Conservation (phyloP, 2,888 invertebrate genomes). For the Drosophila cracens region DNA sequence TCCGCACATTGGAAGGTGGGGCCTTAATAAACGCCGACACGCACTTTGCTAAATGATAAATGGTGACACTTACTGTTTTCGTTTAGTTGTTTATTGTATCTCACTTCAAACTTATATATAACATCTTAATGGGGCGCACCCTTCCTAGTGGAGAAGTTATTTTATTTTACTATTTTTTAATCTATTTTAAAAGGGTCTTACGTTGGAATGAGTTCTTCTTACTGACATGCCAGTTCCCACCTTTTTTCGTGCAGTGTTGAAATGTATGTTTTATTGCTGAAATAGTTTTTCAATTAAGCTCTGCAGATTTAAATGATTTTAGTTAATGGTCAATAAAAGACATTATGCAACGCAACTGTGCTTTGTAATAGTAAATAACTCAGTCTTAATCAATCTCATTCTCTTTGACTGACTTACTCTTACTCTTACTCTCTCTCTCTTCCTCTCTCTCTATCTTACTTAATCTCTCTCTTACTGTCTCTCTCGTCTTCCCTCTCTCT, state of each 20-base stretch:
- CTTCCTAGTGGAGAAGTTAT: background rate
- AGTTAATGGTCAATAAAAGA: background rate
- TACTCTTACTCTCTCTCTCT: background rate
- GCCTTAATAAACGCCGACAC: slow-evolving; percentile 12
- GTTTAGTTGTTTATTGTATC: slow-evolving; percentile 2
- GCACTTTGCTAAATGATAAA: slow-evolving; percentile 13
- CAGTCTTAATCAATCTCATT: background rate
- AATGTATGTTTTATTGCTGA: background rate
- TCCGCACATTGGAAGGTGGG: slow-evolving; percentile 40
- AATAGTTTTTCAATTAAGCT: background rate
- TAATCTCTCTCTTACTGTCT: background rate
- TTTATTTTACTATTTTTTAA: background rate
- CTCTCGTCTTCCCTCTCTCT: background rate
- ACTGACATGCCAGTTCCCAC: background rate
- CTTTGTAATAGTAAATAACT: background rate
- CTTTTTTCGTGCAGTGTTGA: background rate
- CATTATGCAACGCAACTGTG: background rate
- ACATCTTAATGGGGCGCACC: background rate
- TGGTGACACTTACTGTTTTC: background rate
- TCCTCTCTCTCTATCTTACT: background rate
- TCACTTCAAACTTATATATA: background rate
- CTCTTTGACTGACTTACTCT: background rate
- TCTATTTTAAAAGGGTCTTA: background rate
- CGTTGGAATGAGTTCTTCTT: background rate
- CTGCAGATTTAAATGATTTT: background rate